These are phyloP conservation scores for Ochotona princeps DNA, from an alignment of 2,113 vertebrate species.

Conservation along the genomic window DNA sequence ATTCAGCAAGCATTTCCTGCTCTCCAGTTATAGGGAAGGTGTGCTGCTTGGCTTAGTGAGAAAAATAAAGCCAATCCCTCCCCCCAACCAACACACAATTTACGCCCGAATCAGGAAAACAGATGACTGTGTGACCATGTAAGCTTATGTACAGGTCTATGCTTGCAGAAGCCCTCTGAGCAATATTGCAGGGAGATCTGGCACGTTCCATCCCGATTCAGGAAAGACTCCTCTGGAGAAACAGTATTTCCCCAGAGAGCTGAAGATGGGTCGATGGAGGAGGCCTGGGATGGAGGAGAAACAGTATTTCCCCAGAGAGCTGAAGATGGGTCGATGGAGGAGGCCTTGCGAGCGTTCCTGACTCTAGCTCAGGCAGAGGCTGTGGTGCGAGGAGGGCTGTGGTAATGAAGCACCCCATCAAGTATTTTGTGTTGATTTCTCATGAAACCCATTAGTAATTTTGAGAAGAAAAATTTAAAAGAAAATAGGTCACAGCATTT, in stretches of 20 bases:
- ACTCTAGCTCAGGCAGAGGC: fast-evolving
- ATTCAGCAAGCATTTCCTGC: background rate
- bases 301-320: background rate
- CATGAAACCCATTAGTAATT: background rate
- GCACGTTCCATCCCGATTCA: background rate
- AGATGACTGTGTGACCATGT: background rate
- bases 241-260: background rate
- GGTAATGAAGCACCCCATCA: background rate
- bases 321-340: background rate
- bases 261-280: background rate
- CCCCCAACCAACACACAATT: background rate
- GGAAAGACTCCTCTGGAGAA: background rate
- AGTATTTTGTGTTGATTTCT: background rate
- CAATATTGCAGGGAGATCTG: background rate
- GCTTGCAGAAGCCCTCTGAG: background rate
- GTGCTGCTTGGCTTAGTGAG: background rate
- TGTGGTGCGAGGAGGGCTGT: background rate
- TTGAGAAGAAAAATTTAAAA: background rate
- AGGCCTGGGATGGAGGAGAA: background rate
- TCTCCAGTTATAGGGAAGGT: background rate
- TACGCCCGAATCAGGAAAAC: background rate
- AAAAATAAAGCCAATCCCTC: background rate
- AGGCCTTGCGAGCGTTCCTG: too few species aligned
- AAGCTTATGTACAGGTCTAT: background rate
- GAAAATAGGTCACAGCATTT: background rate